Evolutionary conservation across 2,113 vertebrate species (phyloP).

Genomic region (Arizona elegans): DNA sequence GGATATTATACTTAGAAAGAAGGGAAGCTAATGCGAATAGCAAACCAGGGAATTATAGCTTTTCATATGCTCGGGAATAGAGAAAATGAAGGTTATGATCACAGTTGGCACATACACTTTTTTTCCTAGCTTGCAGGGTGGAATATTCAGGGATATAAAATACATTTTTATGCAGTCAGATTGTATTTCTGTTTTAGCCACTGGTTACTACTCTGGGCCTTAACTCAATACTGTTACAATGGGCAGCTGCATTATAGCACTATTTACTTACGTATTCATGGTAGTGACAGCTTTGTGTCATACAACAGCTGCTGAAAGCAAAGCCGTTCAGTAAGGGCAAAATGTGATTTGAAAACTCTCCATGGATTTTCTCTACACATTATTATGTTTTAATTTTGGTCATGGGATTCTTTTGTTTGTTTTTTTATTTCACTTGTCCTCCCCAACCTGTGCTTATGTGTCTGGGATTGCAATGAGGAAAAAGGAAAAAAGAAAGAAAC

Average conservation of each 20-base stretch:
- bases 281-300: slow-evolving; percentile 67
- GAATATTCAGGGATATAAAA: slow-evolving; percentile 20
- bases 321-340: slow-evolving; percentile 65
- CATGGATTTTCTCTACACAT: slow-evolving; percentile 60
- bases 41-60: not conserved
- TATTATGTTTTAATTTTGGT: slow-evolving; percentile 69
- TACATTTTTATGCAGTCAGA: slow-evolving; percentile 48
- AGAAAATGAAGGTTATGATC: not conserved
- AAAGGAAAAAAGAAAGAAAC: slow-evolving; percentile 24
- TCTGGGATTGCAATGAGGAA: slow-evolving; percentile 28
- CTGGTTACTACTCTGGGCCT: slow-evolving; percentile 57
- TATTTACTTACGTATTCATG: slow-evolving; percentile 70
- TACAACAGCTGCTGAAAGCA: slow-evolving; percentile 73
- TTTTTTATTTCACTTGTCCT: slow-evolving; percentile 32
- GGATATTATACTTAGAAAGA: not conserved
- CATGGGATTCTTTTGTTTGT: slow-evolving; percentile 54
- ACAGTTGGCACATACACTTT: accelerated
- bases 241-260: slow-evolving; percentile 68
- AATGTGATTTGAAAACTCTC: slow-evolving; percentile 66
- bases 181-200: slow-evolving; percentile 45
- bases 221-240: slow-evolving; percentile 64
- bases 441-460: slow-evolving; percentile 31
- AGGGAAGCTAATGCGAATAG: not conserved
- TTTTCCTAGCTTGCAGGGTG: not conserved
- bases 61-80: not conserved